phyloP scores from a whole-genome alignment of 23 tunicate genomes.

The Clavelina lepadiformis region DNA sequence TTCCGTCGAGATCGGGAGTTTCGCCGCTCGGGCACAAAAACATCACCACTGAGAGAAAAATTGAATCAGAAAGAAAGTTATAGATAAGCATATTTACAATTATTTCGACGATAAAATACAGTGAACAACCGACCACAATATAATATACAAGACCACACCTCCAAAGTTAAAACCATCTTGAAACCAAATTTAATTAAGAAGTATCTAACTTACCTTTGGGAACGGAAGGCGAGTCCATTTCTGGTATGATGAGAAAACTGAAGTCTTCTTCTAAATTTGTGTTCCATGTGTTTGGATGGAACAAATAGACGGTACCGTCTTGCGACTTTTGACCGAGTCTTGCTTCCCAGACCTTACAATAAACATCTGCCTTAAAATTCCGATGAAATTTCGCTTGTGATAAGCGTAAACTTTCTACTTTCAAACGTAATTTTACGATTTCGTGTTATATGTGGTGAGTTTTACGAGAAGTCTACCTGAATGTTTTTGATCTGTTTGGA shows the following conservation, averaged over 20 bases:
- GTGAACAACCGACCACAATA: no score
- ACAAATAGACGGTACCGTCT: slow-evolving; percentile 67
- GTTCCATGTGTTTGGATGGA: slow-evolving; percentile 75
- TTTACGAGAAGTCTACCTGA: slow-evolving; percentile 23
- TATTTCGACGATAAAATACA: background rate
- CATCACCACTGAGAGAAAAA: slow-evolving; percentile 40
- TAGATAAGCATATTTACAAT: no score
- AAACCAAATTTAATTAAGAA: no score
- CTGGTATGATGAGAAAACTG: slow-evolving; percentile 78
- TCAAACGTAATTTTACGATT: no score
- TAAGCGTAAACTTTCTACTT: no score
- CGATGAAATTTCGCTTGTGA: background rate
- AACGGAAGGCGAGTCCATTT: slow-evolving; percentile 29
- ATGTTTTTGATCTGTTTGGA: slow-evolving; percentile 48
- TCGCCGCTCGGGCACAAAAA: slow-evolving; percentile 53
- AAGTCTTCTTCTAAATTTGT: slow-evolving; percentile 49
- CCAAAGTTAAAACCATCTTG: no score
- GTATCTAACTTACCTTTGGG: slow-evolving; percentile 80
- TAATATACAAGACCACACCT: no score
- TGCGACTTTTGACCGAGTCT: slow-evolving; percentile 34
- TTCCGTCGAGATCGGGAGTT: slow-evolving; percentile 49
- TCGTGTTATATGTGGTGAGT: background rate
- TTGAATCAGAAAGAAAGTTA: background rate
- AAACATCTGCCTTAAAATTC: no score
- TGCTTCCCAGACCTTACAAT: slow-evolving; percentile 64